Evolutionary conservation across 2,113 vertebrate genomes (phyloP), one percentile per base, ranked within the genome.

Genomic region (Odontesthes bonariensis): DNA sequence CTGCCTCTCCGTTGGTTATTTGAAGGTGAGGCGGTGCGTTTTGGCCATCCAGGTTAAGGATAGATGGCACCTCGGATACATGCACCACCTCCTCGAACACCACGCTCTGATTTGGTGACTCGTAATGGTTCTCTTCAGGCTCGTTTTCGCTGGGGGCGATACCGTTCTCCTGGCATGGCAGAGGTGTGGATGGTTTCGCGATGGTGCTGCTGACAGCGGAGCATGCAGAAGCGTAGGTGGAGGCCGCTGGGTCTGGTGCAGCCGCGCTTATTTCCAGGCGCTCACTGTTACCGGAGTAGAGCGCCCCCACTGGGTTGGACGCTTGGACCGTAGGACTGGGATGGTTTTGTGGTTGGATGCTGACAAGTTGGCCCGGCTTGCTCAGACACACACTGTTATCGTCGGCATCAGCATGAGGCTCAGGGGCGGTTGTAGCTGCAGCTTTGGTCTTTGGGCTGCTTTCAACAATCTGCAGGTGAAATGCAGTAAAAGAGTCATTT

Each of bases 51-150:
- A 76, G 46, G 69, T 94, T 90, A 12, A 69, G 88, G 59, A 88
- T 44, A 6, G 91, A 89, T 5, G 84, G 65, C 62, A 74, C 69
- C 62, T 82, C 89, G 6, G 77, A 77, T 0, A 85, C 32, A 0
- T 65, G 73, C 11, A 75, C 56, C 53, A 14, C 33, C 19, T 87
- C 85, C 8, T 76, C 82, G 58, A 69, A 66, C 22, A 13, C 46
- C 52, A 77, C 33, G 81, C 81, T 85, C 23, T n/a, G 23, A 20
- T 16, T 8, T 0, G 16, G n/a, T 6, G 90, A 92, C 20, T 91
- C 89, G 19, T 86, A 89, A 19, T 84, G 58, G 58, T 92, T 88
- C 42, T 93, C 92, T 51, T 86, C 91, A 1, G 87, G 92, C 55
- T 92, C 81, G 20, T 81, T 83, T 3, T 59, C 59, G 81, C 57